Percentiles rank a stretch among this genome's conserved stretches.
Evolutionary conservation across 2,888 invertebrate genomes (phyloP).

Genomic region (Cyclophora albipunctata): DNA sequence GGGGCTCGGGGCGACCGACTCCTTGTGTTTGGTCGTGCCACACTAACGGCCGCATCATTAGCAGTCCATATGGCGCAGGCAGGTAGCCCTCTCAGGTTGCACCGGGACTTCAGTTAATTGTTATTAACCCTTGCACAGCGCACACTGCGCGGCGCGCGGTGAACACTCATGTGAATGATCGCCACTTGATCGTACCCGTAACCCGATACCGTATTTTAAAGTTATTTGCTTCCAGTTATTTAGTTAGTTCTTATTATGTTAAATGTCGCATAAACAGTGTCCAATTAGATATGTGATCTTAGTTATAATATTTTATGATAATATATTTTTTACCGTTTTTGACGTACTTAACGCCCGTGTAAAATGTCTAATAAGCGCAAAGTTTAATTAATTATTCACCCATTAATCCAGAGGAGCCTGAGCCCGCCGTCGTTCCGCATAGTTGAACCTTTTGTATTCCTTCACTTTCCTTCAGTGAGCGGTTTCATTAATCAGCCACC

Average conservation of each 20-base stretch:
- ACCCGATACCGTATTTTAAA: slow-evolving; percentile 40
- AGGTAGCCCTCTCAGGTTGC: slow-evolving; percentile 39
- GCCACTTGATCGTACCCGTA: slow-evolving; percentile 33
- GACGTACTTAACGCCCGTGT: slow-evolving; percentile 7
- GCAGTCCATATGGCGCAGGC: slow-evolving; percentile 48
- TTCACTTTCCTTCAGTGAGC: background rate
- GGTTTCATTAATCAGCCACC: slow-evolving; percentile 1
- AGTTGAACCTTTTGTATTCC: slow-evolving; percentile 28
- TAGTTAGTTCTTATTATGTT: too few relatives aligned
- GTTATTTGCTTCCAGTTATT: too few relatives aligned
- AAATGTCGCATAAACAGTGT: too few relatives aligned
- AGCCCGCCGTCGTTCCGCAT: slow-evolving; percentile 33
- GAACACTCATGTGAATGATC: slow-evolving; percentile 15
- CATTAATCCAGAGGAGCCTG: slow-evolving; percentile 9
- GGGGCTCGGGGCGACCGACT: too few relatives aligned
- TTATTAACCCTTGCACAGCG: slow-evolving; percentile 43
- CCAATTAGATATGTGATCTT: too few relatives aligned
- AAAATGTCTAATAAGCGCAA: slow-evolving; percentile 8
- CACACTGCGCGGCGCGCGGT: too few relatives aligned
- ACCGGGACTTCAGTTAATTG: slow-evolving; percentile 65
- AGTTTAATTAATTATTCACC: slow-evolving; percentile 39
- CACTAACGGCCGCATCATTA: slow-evolving; percentile 27
- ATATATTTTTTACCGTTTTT: too few relatives aligned
- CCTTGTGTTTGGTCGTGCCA: slow-evolving; percentile 24
- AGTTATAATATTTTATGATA: too few relatives aligned